Percentiles rank a stretch among this genome's conserved stretches.
Conservation (phyloP, 2,113 vertebrate species). For the Turnix velox region DNA sequence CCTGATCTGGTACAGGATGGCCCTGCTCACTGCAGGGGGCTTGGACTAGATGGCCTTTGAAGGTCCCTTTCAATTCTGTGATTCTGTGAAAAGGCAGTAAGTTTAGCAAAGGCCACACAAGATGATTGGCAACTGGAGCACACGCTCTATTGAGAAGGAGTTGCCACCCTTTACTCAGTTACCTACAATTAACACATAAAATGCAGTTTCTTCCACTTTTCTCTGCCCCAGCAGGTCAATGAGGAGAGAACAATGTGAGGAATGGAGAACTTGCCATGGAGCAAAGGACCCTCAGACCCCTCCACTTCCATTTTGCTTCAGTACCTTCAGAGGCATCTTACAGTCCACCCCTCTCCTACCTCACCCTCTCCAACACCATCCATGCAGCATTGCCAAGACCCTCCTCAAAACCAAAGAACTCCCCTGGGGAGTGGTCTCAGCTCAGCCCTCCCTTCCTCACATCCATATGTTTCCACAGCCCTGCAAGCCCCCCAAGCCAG, state of each 20-base stretch:
- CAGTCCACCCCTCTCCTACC: neutral
- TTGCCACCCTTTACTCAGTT: neutral
- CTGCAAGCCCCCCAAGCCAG: rapidly evolving
- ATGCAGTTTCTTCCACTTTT: neutral
- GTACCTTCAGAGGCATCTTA: neutral
- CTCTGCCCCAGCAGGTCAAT: neutral
- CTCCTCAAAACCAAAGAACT: neutral
- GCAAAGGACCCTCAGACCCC: neutral
- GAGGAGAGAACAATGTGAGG: neutral
- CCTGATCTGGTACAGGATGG: too few species aligned
- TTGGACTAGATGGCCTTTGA: too few species aligned
- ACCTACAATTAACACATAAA: neutral
- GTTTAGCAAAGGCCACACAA: neutral
- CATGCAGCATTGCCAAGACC: neutral
- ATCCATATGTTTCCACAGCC: neutral
- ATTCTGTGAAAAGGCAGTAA: too few species aligned
- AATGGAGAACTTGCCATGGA: neutral
- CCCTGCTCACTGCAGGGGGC: too few species aligned
- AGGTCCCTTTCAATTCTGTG: too few species aligned
- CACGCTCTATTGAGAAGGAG: rapidly evolving
- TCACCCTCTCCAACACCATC: neutral
- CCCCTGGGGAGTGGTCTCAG: neutral
- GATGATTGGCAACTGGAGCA: neutral
- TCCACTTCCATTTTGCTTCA: neutral
- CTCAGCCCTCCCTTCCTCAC: neutral